Conservation (phyloP, 1,140 invertebrate genomes). For the Thereuonema tuberculata region DNA sequence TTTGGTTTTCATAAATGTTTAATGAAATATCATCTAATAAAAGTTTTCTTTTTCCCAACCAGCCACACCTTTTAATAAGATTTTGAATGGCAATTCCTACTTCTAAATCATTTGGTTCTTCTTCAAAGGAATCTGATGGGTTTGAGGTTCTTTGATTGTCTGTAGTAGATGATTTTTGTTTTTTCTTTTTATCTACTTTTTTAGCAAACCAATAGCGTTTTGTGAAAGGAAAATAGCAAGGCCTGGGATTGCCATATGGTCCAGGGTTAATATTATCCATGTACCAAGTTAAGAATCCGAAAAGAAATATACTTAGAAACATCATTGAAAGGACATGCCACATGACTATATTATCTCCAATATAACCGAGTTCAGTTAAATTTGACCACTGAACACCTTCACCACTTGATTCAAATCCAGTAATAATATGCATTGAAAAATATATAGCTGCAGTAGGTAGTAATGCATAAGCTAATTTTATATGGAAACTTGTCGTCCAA, state of each 20-base stretch:
- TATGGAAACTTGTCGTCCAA: no score
- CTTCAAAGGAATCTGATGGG: no score
- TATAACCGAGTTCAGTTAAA: slow-evolving; percentile 26
- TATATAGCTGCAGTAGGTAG: no score
- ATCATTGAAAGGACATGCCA: slow-evolving; percentile 37
- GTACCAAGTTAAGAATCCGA: slow-evolving; percentile 41
- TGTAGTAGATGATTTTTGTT: no score
- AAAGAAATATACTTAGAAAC: slow-evolving; percentile 36
- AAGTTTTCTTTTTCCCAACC: slow-evolving; percentile 36
- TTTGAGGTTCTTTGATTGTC: no score
- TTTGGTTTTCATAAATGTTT: slow-evolving; percentile 45
- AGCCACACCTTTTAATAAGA: no score
- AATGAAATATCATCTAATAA: slow-evolving; percentile 41
- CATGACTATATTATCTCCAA: slow-evolving; percentile 35
- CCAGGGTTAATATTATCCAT: slow-evolving; percentile 49
- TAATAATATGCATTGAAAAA: no score
- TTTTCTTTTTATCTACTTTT: no score
- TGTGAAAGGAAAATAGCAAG: slow-evolving; percentile 36
- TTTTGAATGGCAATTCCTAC: no score
- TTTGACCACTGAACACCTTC: slow-evolving; percentile 43
- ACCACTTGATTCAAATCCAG: no score
- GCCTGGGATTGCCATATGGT: slow-evolving; percentile 38
- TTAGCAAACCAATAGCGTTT: slow-evolving; percentile 11
- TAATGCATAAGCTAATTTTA: no score
- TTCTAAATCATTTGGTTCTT: no score